Conservation (phyloP, 2,113 vertebrate species). For the Anthoscopus minutus region DNA sequence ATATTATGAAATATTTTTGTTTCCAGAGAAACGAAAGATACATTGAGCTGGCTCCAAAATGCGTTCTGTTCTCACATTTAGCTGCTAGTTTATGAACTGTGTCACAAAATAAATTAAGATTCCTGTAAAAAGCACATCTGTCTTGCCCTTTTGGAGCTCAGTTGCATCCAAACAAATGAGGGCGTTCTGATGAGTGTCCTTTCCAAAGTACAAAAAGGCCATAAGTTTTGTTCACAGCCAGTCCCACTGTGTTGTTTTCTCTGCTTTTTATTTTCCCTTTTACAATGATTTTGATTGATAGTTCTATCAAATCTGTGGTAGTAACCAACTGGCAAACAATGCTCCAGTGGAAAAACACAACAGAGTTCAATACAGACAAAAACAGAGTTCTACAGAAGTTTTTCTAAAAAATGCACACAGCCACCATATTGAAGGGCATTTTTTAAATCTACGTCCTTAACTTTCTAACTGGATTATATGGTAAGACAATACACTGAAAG, state of each 20-base stretch:
- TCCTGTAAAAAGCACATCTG: neutral
- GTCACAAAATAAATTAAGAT: neutral
- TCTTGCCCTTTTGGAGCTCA: neutral
- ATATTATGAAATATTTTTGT: neutral
- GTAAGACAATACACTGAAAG: neutral
- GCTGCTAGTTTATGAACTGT: neutral
- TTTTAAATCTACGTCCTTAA: neutral
- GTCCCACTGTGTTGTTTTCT: neutral
- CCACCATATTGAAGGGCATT: neutral
- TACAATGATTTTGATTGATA: neutral
- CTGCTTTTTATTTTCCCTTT: neutral
- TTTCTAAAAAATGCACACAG: neutral
- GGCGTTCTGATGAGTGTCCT: neutral
- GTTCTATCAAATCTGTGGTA: neutral
- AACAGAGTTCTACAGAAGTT: neutral
- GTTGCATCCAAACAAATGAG: constrained; percentile 9
- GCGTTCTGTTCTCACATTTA: neutral
- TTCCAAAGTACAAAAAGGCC: neutral
- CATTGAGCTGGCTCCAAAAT: neutral
- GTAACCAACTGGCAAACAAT: neutral
- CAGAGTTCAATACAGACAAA: neutral
- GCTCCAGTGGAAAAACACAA: neutral
- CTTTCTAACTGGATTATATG: neutral
- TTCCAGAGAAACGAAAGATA: neutral
- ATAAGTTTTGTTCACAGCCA: neutral